Evolutionary conservation across 2,113 vertebrate genomes (phyloP), one percentile per base, ranked within the genome.

Genomic region (Dissostichus mawsoni): DNA sequence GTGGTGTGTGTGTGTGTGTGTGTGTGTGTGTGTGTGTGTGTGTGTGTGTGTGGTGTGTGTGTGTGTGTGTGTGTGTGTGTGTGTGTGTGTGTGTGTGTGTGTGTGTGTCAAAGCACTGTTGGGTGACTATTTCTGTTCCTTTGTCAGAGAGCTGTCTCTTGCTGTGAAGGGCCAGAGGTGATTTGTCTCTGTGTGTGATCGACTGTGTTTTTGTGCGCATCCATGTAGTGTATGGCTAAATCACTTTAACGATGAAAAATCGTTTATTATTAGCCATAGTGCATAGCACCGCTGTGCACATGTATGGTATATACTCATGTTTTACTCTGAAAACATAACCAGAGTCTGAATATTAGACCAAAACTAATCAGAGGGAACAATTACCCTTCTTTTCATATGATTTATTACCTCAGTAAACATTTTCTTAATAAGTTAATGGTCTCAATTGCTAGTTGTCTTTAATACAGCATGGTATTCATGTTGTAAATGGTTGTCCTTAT

Each of bases 131-230:
- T 64, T 85, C 71, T 68, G 70, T 61, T 84, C 58, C 33, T 74
- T 80, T 80, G 85, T 89, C 81, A 82, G 56, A 81, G 78, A 72
- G 48, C 64, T 70, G 85, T 74, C 71, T 78, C 74, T 56, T 73
- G 64, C 74, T 79, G 77, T 47, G 78, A 85, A 55, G 69, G 62
- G 71, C 74, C 50, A 45, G 58, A 82, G 75, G 82, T 83, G 86
- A 90, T 87, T 77, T 88, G 83, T 86, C 74, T 88, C 72, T 47
- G 50, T 67, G 36, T 75, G 71, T 70, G 48, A 51, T n/a, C 74
- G 44, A 51, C 17, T 74, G 51, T 44, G 11, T 69, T 50, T 25
- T 3, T 20, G 20, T 41, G 7, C 62, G 11, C 1, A 14, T 63
- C 47, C 17, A 25, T 47, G 14, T 25, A 8, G 16, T 47, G 44